These are phyloP conservation scores for Silurus lanzhouensis DNA, from an alignment of 2,797 vertebrate species.

Conservation along the genomic window DNA sequence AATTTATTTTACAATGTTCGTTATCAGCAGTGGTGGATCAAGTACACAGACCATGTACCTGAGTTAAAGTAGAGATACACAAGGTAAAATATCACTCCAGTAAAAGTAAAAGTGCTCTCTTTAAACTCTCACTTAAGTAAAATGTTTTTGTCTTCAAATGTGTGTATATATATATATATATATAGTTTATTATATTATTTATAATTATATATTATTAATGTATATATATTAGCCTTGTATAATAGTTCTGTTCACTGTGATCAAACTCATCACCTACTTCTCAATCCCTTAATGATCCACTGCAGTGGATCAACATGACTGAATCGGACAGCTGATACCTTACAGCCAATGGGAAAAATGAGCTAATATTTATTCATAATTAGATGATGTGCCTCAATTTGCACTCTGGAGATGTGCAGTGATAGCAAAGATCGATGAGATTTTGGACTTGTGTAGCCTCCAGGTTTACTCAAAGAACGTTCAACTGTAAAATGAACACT, in stretches of 20 bases:
- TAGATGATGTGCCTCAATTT: conserved; percentile 38
- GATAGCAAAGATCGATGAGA: conserved; percentile 12
- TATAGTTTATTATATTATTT: no score
- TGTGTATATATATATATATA: no score
- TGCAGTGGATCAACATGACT: background rate
- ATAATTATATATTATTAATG: no score
- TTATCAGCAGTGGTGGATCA: no score
- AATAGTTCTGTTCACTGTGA: background rate
- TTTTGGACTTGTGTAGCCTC: conserved; percentile 7
- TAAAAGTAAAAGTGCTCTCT: no score
- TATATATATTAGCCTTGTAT: no score
- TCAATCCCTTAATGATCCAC: conserved; percentile 15
- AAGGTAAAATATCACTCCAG: no score
- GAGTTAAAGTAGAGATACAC: no score
- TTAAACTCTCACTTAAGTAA: no score
- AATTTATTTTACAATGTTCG: no score
- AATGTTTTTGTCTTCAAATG: no score
- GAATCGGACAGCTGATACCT: conserved; percentile 18
- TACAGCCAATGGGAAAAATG: conserved; percentile 20
- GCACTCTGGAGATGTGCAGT: conserved; percentile 26
- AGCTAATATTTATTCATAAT: conserved; percentile 31
- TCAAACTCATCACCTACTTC: conserved; percentile 15
- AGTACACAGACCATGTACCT: no score
- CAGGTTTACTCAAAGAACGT: conserved; percentile 21
- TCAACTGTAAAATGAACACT: conserved; percentile 19